These are phyloP conservation scores for Dendrolimus kikuchii DNA, from an alignment of 1,140 invertebrate species.

Conservation along the genomic window DNA sequence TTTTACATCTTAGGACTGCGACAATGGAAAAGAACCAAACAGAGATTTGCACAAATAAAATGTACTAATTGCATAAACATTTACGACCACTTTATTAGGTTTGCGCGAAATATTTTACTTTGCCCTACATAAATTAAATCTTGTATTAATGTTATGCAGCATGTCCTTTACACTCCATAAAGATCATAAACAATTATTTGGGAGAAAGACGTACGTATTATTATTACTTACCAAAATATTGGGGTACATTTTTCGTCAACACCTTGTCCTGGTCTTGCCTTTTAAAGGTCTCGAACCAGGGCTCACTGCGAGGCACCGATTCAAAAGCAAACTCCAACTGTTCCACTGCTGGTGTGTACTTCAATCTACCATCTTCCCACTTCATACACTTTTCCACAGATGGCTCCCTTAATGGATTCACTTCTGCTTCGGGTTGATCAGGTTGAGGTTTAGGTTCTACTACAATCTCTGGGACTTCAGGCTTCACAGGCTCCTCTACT, in stretches of 20 bases:
- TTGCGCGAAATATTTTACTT: no score
- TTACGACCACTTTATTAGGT: no score
- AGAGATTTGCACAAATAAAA: no score
- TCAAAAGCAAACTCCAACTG: constrained; percentile 85
- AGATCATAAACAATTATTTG: no score
- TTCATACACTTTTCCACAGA: constrained; percentile 49
- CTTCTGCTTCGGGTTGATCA: constrained; percentile 17
- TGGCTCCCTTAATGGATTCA: constrained; percentile 45
- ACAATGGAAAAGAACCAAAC: no score
- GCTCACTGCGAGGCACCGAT: constrained; percentile 78
- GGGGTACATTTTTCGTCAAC: constrained; percentile 59
- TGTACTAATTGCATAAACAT: no score
- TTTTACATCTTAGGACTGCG: no score
- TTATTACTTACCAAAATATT: constrained; percentile 60
- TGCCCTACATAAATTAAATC: no score
- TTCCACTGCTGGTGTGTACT: constrained; percentile 74
- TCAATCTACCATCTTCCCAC: constrained; percentile 59
- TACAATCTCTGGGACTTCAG: constrained; percentile 3
- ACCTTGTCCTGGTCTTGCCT: constrained; percentile 81
- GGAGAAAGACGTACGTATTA: neutral
- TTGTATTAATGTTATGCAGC: no score
- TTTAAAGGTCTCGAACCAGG: constrained; percentile 85
- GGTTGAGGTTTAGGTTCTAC: constrained; percentile 6
- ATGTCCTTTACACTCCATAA: no score
- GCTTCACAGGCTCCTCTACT: constrained; percentile 15